Percentiles rank a stretch among this genome's conserved stretches.
Conservation (phyloP, 2,113 vertebrate genomes). For the Brachypodius melanocephalos region DNA sequence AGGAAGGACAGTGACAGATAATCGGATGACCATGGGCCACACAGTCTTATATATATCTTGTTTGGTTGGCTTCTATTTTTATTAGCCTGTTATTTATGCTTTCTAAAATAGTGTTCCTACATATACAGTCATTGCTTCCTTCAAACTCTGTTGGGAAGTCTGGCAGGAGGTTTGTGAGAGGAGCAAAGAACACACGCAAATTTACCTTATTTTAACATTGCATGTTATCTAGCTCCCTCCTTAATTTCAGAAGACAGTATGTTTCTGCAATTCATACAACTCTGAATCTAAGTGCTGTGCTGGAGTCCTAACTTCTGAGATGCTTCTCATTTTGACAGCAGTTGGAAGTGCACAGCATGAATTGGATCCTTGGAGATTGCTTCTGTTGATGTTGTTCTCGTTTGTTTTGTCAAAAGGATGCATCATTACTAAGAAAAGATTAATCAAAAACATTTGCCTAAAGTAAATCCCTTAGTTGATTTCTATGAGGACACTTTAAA, state of each 20-base stretch:
- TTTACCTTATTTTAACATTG: background rate
- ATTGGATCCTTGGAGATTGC: background rate
- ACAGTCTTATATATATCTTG: background rate
- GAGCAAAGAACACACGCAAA: background rate
- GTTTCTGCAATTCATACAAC: background rate
- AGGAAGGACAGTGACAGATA: background rate
- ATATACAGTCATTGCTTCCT: background rate
- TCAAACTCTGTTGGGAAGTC: background rate
- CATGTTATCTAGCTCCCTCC: background rate
- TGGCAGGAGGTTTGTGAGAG: background rate
- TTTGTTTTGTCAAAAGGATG: background rate
- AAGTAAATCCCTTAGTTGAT: background rate
- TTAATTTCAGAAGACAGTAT: background rate
- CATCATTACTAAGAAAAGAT: background rate
- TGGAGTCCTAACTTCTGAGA: background rate
- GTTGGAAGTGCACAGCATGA: background rate
- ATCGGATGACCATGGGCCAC: background rate
- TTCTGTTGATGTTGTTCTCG: background rate
- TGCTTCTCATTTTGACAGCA: background rate
- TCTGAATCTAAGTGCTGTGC: background rate
- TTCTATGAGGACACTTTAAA: background rate
- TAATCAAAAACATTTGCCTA: background rate
- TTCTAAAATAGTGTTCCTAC: background rate
- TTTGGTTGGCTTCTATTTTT: background rate
- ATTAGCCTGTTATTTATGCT: background rate